Conservation (phyloP, 2,888 invertebrate genomes). For the Schizaphis graminum region DNA sequence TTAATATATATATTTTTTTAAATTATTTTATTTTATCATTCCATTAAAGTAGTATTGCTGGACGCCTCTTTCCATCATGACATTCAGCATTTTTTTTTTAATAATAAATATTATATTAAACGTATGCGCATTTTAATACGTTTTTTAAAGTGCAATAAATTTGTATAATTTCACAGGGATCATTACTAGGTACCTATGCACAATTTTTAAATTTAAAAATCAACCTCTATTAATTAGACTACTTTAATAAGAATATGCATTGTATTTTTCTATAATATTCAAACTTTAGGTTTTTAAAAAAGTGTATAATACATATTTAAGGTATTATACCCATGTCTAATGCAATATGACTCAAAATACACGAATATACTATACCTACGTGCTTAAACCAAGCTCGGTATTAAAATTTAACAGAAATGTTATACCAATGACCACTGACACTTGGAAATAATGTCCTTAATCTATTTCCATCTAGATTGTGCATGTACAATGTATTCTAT, state of each 20-base stretch:
- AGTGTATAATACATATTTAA: background rate
- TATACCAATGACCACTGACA: background rate
- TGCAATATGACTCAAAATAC: background rate
- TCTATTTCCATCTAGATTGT: background rate
- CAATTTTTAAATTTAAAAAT: background rate
- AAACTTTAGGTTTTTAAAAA: background rate
- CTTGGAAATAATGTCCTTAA: background rate
- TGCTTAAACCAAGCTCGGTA: background rate
- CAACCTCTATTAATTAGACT: background rate
- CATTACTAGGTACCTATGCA: too few species aligned
- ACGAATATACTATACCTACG: background rate
- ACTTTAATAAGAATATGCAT: too few species aligned
- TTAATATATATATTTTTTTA: too few species aligned
- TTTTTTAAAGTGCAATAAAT: background rate
- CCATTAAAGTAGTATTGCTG: background rate
- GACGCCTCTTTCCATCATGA: background rate
- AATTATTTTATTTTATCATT: background rate
- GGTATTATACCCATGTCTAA: background rate
- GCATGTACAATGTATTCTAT: background rate
- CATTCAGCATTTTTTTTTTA: background rate
- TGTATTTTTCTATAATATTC: too few species aligned
- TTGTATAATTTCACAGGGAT: too few species aligned
- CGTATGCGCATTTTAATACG: background rate
- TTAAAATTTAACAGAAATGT: background rate
- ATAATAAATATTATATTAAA: too few species aligned